phyloP scores from a whole-genome alignment of 2,888 invertebrate genomes.

The Molanna angustata region DNA sequence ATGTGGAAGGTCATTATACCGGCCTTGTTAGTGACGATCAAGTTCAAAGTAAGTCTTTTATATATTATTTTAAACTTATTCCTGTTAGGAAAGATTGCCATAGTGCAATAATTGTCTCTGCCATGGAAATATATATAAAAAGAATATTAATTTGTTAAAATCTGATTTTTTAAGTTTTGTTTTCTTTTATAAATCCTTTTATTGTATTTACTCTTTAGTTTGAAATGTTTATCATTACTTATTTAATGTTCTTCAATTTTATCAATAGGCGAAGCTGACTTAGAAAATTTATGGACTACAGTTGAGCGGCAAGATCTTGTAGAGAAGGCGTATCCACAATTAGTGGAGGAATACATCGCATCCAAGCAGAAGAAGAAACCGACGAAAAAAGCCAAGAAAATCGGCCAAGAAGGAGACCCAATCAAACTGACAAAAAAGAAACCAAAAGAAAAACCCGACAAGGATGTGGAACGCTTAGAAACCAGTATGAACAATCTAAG shows the following conservation, averaged over 20 bases:
- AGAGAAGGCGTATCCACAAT: slow-evolving; percentile 58
- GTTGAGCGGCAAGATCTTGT: slow-evolving; percentile 67
- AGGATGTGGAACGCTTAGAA: slow-evolving; percentile 37
- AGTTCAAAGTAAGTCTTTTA: slow-evolving; percentile 35
- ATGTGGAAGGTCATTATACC: slow-evolving; percentile 51
- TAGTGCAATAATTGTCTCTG: background rate
- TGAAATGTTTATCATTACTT: background rate
- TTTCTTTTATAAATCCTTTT: background rate
- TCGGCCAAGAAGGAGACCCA: slow-evolving; percentile 25
- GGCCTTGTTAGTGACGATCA: slow-evolving; percentile 52
- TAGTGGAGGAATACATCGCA: slow-evolving; percentile 60
- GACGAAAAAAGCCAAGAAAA: slow-evolving; percentile 39
- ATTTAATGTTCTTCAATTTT: background rate
- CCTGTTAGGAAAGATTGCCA: background rate
- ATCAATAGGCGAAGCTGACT: slow-evolving; percentile 46
- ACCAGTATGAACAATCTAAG: slow-evolving; percentile 19
- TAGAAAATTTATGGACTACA: slow-evolving; percentile 59
- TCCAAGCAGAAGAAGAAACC: slow-evolving; percentile 48
- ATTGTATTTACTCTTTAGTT: background rate
- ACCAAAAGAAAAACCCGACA: slow-evolving; percentile 40
- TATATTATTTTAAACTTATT: background rate
- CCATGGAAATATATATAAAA: background rate
- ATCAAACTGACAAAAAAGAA: slow-evolving; percentile 35
- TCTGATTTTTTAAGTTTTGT: background rate
- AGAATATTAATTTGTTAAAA: background rate